These are phyloP conservation scores for Lates calcarifer DNA, from an alignment of 2,113 vertebrate genomes.

Conservation along the genomic window DNA sequence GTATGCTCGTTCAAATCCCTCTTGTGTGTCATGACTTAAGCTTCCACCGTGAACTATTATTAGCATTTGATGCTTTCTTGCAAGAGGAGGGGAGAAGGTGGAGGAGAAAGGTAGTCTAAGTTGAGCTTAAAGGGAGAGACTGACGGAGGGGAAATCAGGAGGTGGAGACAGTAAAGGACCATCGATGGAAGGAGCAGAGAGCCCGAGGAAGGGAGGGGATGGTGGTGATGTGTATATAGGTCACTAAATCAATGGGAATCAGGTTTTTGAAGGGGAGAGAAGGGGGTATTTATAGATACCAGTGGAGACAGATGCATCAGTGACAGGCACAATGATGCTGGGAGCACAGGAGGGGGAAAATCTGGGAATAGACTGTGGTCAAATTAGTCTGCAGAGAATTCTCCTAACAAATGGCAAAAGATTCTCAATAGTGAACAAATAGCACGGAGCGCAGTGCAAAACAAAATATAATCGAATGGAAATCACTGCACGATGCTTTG, in stretches of 20 bases:
- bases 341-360: slow-evolving; percentile 39
- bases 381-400: slow-evolving; percentile 72
- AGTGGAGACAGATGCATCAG: slow-evolving; percentile 78
- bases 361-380: slow-evolving; percentile 57
- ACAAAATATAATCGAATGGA: slow-evolving; percentile 73
- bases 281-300: slow-evolving; percentile 82
- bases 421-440: slow-evolving; percentile 57
- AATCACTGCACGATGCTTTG: slow-evolving; percentile 69
- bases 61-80: slow-evolving; percentile 73
- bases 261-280: slow-evolving; percentile 83
- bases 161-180: slow-evolving; percentile 67
- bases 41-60: slow-evolving; percentile 77
- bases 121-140: slow-evolving; percentile 52
- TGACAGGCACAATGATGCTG: slow-evolving; percentile 74
- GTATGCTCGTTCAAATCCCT: slow-evolving; percentile 54
- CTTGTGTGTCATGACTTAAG: slow-evolving; percentile 72
- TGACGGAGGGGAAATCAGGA: slow-evolving; percentile 49
- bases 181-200: slow-evolving; percentile 62
- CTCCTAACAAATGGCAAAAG: slow-evolving; percentile 63
- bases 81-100: slow-evolving; percentile 58
- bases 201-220: slow-evolving; percentile 59
- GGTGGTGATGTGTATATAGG: slow-evolving; percentile 84
- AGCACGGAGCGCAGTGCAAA: slow-evolving; percentile 39
- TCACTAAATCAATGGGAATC: slow-evolving; percentile 88
- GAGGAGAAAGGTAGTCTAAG: slow-evolving; percentile 54